Evolutionary conservation across 2,113 vertebrate species (phyloP), one percentile per base, ranked within the genome.

Genomic region (Sialia sialis): DNA sequence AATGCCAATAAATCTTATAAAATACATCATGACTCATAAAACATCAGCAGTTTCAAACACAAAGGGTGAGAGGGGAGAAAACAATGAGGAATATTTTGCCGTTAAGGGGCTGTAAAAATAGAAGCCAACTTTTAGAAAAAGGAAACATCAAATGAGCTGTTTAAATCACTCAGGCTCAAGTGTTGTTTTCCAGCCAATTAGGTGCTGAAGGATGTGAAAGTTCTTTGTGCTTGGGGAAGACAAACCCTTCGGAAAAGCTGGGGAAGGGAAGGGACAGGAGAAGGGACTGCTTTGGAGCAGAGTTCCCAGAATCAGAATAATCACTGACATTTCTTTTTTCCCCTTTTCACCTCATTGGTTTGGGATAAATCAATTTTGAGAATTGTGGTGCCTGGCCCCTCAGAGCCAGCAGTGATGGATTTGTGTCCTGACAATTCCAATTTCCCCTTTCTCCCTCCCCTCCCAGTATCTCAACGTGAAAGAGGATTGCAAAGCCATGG

Each of bases 401-500:
- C 10, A 1, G 4, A 41, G 32, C 9, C 15, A 44, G 52, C 38
- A 55, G 26, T 2, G 70, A 4, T 8, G 26, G 22, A 3, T 91
- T 67, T 75, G 16, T 58, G 21, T 68, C 32, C 56, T 73, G 62
- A 16, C 4, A 36, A 21, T 6, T 22, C 59, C 41, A 51, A 10
- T 32, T 56, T 25, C n/a, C 38, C 48, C 21, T 74, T 13, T 56
- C 69, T 62, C 67, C 44, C n/a, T 93, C n/a, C 41, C 1, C 17
- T 43, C 80, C 11, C 92, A 99, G 99, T 97, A 98, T 98, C 98
- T 99, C 98, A 98, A 98, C 93, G 98, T 98, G 90, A 98, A 97
- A 96, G 97, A 98, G 96, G 97, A 97, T 94, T 98, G 97, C 96
- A 98, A 98, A 99, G 98, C 98, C 92, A 99, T 99, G 98, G 99